Conservation (phyloP, 2,113 vertebrate genomes). For the Forbesichthys papilliferus region DNA sequence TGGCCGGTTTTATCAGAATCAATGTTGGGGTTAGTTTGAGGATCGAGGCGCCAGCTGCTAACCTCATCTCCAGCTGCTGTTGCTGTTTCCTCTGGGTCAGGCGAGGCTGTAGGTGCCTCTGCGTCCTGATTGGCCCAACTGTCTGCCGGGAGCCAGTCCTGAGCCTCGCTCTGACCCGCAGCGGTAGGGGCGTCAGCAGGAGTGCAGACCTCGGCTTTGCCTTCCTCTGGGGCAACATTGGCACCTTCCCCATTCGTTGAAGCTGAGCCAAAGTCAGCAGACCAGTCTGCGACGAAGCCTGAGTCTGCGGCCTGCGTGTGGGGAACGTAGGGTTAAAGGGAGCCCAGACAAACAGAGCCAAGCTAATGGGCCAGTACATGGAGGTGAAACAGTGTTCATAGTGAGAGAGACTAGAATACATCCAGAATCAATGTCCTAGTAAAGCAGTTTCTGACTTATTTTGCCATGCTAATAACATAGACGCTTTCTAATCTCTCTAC, state of each 20-base stretch:
- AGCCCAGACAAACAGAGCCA: constrained; percentile 59
- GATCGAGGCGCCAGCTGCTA: constrained; percentile 71
- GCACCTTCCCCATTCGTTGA: constrained; percentile 64
- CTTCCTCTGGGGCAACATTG: constrained; percentile 27
- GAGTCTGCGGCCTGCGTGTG: constrained; percentile 77
- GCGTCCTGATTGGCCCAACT: constrained; percentile 44
- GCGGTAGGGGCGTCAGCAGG: constrained; percentile 43
- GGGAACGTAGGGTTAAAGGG: constrained; percentile 73
- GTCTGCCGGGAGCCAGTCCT: constrained; percentile 60
- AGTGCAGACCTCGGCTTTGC: constrained; percentile 49
- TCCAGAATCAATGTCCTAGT: no score
- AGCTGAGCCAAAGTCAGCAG: constrained; percentile 80
- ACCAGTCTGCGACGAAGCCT: constrained; percentile 76
- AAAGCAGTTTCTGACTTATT: no score
- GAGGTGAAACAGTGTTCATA: constrained; percentile 68
- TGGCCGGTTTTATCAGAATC: constrained; percentile 38
- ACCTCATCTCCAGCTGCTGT: constrained; percentile 62
- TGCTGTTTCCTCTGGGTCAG: constrained; percentile 45
- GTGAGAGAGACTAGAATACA: constrained; percentile 8
- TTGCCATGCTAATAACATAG: no score
- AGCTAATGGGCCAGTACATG: no score
- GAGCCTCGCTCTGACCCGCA: constrained; percentile 55
- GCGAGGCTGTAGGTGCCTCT: constrained; percentile 54
- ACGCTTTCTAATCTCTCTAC: no score
- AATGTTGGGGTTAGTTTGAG: constrained; percentile 55